Evolutionary conservation across 1,140 invertebrate species (phyloP).

Genomic region (Plodia interpunctella): DNA sequence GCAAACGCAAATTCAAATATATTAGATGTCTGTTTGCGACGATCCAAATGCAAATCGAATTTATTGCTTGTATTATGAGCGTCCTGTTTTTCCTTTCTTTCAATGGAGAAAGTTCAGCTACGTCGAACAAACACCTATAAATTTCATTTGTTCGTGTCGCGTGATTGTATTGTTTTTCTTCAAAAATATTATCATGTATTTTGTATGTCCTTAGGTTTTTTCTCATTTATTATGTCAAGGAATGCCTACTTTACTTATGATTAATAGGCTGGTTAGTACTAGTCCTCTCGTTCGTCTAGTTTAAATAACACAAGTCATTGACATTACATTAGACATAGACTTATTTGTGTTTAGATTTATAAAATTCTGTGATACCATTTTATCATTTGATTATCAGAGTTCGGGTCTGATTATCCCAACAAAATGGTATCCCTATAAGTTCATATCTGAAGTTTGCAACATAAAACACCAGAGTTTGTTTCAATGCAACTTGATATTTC

Average conservation of each 20-base stretch:
- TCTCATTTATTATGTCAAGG: too few relatives aligned
- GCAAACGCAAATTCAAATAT: too few relatives aligned
- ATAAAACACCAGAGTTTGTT: background rate
- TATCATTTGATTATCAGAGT: background rate
- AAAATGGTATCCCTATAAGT: background rate
- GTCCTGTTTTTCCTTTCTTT: background rate
- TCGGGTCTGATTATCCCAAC: background rate
- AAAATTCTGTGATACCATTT: background rate
- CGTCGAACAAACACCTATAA: background rate
- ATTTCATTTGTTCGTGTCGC: background rate
- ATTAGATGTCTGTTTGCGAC: background rate
- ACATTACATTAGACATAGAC: too few relatives aligned
- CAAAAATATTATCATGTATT: background rate
- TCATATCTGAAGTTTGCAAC: background rate
- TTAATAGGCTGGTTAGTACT: too few relatives aligned
- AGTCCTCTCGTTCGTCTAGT: too few relatives aligned
- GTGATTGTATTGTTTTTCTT: background rate
- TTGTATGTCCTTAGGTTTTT: too few relatives aligned
- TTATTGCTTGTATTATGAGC: background rate
- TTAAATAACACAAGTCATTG: too few relatives aligned
- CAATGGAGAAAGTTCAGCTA: background rate
- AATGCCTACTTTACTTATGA: too few relatives aligned
- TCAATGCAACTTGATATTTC: background rate
- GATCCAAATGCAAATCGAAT: constrained; percentile 1
- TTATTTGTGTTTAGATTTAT: too few relatives aligned